Base-by-base conservation (phyloP, 2,888 invertebrate species). In the Incurvaria masculella region DNA sequence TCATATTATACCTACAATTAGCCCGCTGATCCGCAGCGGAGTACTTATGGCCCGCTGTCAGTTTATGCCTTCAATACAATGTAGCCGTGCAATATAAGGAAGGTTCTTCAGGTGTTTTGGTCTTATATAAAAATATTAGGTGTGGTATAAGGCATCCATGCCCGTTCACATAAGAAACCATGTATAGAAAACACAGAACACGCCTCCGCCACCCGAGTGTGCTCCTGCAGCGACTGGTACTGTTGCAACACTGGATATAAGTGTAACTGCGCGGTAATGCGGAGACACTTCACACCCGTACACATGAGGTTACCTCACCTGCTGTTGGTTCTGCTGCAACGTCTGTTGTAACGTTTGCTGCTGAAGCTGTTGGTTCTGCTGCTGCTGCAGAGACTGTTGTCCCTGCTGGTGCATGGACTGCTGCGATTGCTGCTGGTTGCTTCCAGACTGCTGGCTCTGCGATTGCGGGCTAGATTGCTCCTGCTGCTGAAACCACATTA, bases 221-320 rank as follows among this genome's bases (percentile, higher is more conserved):
- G 75, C 45, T 76, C 76, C 56, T 76, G 76, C 63, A 78, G 57
- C 38, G 66, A 65, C 52, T 74, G 78, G 50, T 74, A 73, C 51
- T 51, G 76, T 57, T 80, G 78, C 60, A 76, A 54, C 3, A 69
- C 61, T n/a, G n/a, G n/a, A n/a, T n/a, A n/a, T n/a, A n/a, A n/a
- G n/a, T n/a, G n/a, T n/a, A n/a, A n/a, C 55, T 78, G 73, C 2
- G 72, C 74, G 20, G 75, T 75, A 75, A 27, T 79, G 79, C 55
- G 66, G 68, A 52, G 63, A 56, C 44, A 62, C 61, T 49, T 68
- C 70, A 47, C 56, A 55, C 48, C 52, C 44, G 16, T 46, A 49
- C 44, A 64, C 61, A 44, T 62, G 64, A 49, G 65, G 66, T 53
- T 66, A 73, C 59, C 70, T 73, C 51, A 67, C 67, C 52, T 68